phyloP scores from a whole-genome alignment of 2,888 invertebrate genomes.

The Metallyticus violacea region DNA sequence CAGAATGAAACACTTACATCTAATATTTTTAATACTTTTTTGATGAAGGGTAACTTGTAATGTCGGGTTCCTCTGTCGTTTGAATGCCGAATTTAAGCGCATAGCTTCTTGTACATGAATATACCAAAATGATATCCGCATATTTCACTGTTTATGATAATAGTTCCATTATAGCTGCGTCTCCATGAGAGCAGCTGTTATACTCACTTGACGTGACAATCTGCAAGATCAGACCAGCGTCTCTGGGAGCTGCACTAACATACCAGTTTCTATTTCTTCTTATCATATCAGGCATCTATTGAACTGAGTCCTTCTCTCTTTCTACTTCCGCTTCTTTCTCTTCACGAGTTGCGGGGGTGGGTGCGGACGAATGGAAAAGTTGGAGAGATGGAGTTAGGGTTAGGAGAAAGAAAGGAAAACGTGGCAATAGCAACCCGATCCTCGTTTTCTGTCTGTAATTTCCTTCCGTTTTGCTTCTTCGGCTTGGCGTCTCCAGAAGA shows the following conservation, averaged over 20 bases:
- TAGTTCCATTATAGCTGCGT: background rate
- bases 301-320: background rate
- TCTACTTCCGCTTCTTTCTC: too few species aligned
- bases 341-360: background rate
- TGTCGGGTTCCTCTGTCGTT: background rate
- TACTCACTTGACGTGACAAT: background rate
- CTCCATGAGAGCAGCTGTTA: background rate
- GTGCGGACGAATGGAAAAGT: background rate
- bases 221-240: background rate
- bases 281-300: constrained; percentile 16
- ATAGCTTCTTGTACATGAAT: background rate
- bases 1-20: too few species aligned
- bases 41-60: too few species aligned
- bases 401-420: constrained; percentile 1
- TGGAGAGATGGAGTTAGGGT: background rate
- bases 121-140: background rate
- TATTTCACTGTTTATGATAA: background rate
- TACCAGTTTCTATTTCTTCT: background rate
- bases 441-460: constrained; percentile 3
- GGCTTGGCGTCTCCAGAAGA: constrained; percentile 15
- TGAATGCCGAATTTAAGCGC: background rate
- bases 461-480: constrained; percentile 8
- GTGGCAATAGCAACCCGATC: constrained; percentile 10
- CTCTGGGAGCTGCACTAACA: background rate
- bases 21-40: too few species aligned